Conservation (phyloP, 2,113 vertebrate genomes). For the Acinonyx jubatus region DNA sequence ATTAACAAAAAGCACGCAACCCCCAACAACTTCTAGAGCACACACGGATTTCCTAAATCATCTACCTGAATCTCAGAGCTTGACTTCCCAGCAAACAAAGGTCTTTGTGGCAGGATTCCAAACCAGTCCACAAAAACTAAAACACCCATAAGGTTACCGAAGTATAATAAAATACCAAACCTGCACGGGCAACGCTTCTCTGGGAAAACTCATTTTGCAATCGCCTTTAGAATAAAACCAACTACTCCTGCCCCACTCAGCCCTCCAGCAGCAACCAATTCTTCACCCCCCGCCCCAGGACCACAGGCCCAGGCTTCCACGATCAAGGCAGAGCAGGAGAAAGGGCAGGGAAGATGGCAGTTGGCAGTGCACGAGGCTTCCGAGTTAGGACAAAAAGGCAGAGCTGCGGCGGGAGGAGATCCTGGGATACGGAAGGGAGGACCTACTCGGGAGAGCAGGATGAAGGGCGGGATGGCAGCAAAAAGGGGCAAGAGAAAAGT, state of each 20-base stretch:
- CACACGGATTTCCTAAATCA: constrained; percentile 13
- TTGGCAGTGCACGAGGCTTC: neutral
- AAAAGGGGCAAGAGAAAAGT: neutral
- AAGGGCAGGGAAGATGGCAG: neutral
- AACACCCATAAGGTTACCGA: constrained; percentile 24
- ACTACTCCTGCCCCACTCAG: neutral
- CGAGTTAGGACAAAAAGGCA: neutral
- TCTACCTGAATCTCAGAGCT: constrained; percentile 36
- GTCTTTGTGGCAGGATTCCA: constrained; percentile 20
- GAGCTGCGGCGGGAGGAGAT: neutral
- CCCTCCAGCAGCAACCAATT: neutral
- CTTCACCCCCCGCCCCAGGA: constrained; percentile 11
- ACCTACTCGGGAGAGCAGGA: neutral
- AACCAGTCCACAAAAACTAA: constrained; percentile 18
- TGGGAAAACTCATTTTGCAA: constrained; percentile 48
- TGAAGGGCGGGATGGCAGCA: neutral
- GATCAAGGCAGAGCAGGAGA: constrained; percentile 9
- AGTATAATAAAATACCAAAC: constrained; percentile 37
- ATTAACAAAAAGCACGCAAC: constrained; percentile 16
- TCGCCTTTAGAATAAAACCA: constrained; percentile 9
- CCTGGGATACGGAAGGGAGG: neutral
- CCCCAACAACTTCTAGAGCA: constrained; percentile 21
- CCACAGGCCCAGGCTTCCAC: neutral
- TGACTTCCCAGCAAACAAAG: constrained; percentile 26
- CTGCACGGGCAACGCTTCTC: neutral